Base-by-base conservation (phyloP, 1,140 invertebrate species). In the Cecropterus lyciades region DNA sequence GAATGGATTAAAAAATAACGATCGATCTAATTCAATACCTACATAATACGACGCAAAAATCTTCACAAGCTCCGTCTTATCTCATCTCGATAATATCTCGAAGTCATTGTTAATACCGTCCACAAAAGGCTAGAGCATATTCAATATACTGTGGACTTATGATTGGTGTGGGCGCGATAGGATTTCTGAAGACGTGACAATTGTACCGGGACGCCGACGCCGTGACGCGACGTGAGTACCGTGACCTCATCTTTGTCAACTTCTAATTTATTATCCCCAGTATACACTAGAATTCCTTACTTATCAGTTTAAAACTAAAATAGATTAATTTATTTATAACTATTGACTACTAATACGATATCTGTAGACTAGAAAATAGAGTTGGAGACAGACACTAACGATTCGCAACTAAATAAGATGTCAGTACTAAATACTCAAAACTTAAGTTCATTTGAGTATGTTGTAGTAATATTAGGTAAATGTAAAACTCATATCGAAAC, bases 111-210 rank as follows among this genome's bases (percentile, higher is more conserved):
- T 64, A 69, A 52, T 43, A 24, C 20, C 43, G 40, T 57, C 67
- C 52, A 64, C 67, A 64, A 60, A 64, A 69, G 67, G 53, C 24
- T 11, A 40, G 49, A 51, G 53, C 51, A 42, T 49, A 63, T 65
- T 68, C 59, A 66, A 62, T 67, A 51, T 52, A 37, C 46, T 53
- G 51, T 20, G 33, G 24, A 20, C 13, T 30, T 67, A 69, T 43
- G 62, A 65, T 55, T 67, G 57, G 55, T 69, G 64, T 57, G 64
- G 72, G 70, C 65, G 69, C 48, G 73, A 75, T 76, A 60, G 67
- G 63, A 76, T 72, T 77, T 73, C 67, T 72, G 37, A 42, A 77
- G 84, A 87, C 82, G 84, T 85, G 78, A 83, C 84, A 89, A 87
- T 86, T 86, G 85, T 70, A 52, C 40, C 60, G 68, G 77, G 37